These are phyloP conservation scores for Stenchaetothrips biformis DNA, from an alignment of 2,888 invertebrate genomes.

Conservation along the genomic window DNA sequence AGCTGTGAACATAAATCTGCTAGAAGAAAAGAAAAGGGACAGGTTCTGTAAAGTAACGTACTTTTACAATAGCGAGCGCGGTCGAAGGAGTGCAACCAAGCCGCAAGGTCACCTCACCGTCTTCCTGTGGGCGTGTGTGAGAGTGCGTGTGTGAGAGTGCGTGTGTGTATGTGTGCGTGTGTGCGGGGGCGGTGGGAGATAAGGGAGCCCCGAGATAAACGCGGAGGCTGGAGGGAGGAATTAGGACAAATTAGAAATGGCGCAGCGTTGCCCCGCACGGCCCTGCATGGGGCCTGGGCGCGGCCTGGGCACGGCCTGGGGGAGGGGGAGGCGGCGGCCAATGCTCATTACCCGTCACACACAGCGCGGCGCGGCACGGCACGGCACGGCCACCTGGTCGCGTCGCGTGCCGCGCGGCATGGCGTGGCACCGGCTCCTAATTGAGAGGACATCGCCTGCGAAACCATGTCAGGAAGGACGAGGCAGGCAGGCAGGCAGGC, in stretches of 20 bases:
- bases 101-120: no score
- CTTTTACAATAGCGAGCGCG: no score
- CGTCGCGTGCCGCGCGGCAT: not conserved
- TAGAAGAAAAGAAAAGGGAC: no score
- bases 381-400: not conserved
- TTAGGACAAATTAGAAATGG: slow-evolving; percentile 23
- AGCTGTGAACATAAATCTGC: no score
- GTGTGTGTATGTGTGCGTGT: not conserved
- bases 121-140: no score
- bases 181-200: not conserved
- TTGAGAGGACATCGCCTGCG: slow-evolving; percentile 16
- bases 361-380: not conserved
- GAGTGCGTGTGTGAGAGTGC: not conserved
- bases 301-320: not conserved
- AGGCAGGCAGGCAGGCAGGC: no score
- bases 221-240: not conserved
- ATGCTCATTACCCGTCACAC: slow-evolving; percentile 18
- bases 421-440: not conserved
- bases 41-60: no score
- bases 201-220: not conserved
- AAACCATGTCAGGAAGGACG: not conserved
- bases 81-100: no score
- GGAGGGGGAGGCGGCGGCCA: not conserved
- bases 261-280: not conserved
- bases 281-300: not conserved